These are phyloP conservation scores for Nomada goodeniana DNA, from an alignment of 2,888 invertebrate genomes.

Conservation along the genomic window DNA sequence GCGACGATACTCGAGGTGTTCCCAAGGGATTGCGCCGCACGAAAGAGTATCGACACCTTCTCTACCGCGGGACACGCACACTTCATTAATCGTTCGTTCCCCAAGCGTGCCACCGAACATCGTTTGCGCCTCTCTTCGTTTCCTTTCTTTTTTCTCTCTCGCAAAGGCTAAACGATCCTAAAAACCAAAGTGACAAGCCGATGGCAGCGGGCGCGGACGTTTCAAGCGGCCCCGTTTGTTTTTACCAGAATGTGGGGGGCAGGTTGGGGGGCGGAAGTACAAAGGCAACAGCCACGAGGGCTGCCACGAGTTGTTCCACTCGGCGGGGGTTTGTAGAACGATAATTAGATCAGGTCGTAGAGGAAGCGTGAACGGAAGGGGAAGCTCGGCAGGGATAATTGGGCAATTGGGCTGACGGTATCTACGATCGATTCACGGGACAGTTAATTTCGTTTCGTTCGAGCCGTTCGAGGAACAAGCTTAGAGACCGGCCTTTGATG, in stretches of 20 bases:
- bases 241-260: constrained; percentile 42
- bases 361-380: constrained; percentile 65
- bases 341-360: constrained; percentile 77
- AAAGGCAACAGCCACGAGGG: constrained; percentile 57
- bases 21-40: constrained; percentile 46
- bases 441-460: constrained; percentile 78
- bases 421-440: constrained; percentile 67
- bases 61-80: constrained; percentile 52
- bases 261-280: constrained; percentile 49
- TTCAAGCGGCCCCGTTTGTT: constrained; percentile 40
- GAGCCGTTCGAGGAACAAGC: constrained; percentile 50
- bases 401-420: constrained; percentile 74
- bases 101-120: not conserved
- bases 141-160: not conserved
- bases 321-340: constrained; percentile 69
- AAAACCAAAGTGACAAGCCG: not conserved
- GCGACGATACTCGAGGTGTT: constrained; percentile 1
- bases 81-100: constrained; percentile 65
- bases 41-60: constrained; percentile 62
- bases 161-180: not conserved
- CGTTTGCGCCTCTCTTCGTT: not conserved
- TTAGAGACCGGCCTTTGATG: constrained; percentile 1
- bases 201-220: not conserved
- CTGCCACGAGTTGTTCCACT: constrained; percentile 51
- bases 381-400: constrained; percentile 68